A percentile compares a stretch with the other conserved stretches of the same genome.
Evolutionary conservation across 2,888 invertebrate species (phyloP).

Genomic region (Antheraea yamamai): DNA sequence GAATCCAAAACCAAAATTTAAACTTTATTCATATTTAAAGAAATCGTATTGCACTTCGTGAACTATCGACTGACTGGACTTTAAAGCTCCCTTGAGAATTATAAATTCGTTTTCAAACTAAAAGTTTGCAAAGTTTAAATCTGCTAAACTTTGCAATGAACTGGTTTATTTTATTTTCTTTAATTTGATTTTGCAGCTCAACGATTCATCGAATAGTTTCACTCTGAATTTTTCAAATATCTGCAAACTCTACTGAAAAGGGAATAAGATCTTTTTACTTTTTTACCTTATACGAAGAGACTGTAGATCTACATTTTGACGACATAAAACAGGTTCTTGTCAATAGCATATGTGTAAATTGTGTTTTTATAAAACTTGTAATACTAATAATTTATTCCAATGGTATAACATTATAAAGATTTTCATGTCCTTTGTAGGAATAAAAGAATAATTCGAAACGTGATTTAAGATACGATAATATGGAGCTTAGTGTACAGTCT

Average conservation of each 20-base stretch:
- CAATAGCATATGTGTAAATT: too few relatives aligned
- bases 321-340: not conserved
- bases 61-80: slow-evolving; percentile 12
- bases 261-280: not conserved
- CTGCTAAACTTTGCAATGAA: slow-evolving; percentile 32
- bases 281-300: not conserved
- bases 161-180: slow-evolving; percentile 38
- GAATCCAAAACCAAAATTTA: not conserved
- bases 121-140: slow-evolving; percentile 37
- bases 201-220: not conserved
- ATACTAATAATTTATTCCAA: not conserved
- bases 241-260: not conserved
- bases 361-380: not conserved
- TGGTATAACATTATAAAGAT: not conserved
- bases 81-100: slow-evolving; percentile 32
- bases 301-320: not conserved
- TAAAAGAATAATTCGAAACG: too few relatives aligned
- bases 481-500: not conserved
- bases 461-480: not conserved
- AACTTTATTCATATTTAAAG: not conserved
- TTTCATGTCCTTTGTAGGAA: not conserved
- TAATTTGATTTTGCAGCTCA: slow-evolving; percentile 38
- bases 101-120: slow-evolving; percentile 38
- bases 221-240: not conserved
- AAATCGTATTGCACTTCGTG: not conserved